A percentile compares a stretch with the other conserved stretches of the same genome.
These are phyloP conservation scores for Etheostoma spectabile DNA, from an alignment of 2,113 vertebrate species.

Conservation along the genomic window DNA sequence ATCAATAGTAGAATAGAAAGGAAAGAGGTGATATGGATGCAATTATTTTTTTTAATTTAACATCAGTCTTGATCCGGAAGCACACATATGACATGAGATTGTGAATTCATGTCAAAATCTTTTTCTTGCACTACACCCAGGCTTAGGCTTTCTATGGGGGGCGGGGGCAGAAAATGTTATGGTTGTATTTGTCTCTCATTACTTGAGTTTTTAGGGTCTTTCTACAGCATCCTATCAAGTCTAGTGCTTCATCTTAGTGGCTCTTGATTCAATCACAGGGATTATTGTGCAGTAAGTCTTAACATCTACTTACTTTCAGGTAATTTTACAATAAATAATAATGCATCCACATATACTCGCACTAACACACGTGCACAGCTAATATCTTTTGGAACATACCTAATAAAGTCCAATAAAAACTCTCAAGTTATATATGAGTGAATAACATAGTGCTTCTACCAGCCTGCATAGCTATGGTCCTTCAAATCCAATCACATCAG, in stretches of 20 bases:
- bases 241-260: slow-evolving; percentile 14
- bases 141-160: too few species aligned
- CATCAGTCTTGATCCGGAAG: too few species aligned
- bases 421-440: slow-evolving; percentile 27
- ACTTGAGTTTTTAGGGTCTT: slow-evolving; percentile 6
- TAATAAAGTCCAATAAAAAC: slow-evolving; percentile 34
- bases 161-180: not conserved
- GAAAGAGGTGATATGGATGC: too few species aligned
- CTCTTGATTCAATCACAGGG: slow-evolving; percentile 46
- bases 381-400: not conserved
- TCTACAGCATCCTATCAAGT: slow-evolving; percentile 18
- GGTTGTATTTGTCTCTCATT: not conserved
- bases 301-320: slow-evolving; percentile 13
- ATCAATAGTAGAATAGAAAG: too few species aligned
- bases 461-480: slow-evolving; percentile 6
- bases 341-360: not conserved
- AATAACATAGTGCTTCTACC: slow-evolving; percentile 11
- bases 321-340: slow-evolving; percentile 26
- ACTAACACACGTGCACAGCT: not conserved
- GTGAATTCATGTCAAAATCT: too few species aligned
- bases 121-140: too few species aligned
- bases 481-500: slow-evolving; percentile 57
- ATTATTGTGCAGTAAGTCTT: slow-evolving; percentile 43
- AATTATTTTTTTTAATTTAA: too few species aligned
- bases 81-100: too few species aligned